Evolutionary conservation across 2,888 invertebrate species (phyloP).

Genomic region (Margaritifera margaritifera): DNA sequence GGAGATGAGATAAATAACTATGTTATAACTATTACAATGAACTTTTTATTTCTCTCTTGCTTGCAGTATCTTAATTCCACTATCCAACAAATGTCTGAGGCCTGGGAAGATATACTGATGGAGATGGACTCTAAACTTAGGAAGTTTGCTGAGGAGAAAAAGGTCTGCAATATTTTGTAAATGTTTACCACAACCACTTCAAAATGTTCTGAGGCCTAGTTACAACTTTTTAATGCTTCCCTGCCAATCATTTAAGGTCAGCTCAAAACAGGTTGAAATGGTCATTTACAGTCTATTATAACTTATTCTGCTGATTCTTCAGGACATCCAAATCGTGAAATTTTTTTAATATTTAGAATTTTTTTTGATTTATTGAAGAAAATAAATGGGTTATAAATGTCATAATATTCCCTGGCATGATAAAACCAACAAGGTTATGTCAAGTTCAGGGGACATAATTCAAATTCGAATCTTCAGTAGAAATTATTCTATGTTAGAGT

Average conservation of each 20-base stretch:
- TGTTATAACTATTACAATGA: not conserved
- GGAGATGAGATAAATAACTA: too few species aligned
- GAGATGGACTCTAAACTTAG: conserved; percentile 96
- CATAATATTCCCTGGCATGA: too few species aligned
- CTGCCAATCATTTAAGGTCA: too few species aligned
- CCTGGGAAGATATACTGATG: conserved; percentile 93
- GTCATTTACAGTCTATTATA: too few species aligned
- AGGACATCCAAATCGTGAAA: too few species aligned
- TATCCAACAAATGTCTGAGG: conserved; percentile 78
- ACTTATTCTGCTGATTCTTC: too few species aligned
- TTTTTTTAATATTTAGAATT: too few species aligned
- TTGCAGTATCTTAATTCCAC: conserved; percentile 65
- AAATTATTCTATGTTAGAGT: not conserved
- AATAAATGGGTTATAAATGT: too few species aligned
- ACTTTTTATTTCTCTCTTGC: not conserved
- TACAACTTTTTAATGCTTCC: too few species aligned
- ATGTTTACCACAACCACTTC: not conserved
- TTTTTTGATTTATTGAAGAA: too few species aligned
- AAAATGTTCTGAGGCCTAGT: not conserved
- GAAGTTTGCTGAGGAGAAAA: conserved; percentile 82
- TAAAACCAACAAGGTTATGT: not conserved
- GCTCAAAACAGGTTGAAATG: too few species aligned
- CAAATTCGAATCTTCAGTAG: not conserved
- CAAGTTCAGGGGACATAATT: not conserved
- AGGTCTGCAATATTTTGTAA: conserved; percentile 30